Conservation (phyloP, 2,888 invertebrate genomes). For the Melolontha melolontha region DNA sequence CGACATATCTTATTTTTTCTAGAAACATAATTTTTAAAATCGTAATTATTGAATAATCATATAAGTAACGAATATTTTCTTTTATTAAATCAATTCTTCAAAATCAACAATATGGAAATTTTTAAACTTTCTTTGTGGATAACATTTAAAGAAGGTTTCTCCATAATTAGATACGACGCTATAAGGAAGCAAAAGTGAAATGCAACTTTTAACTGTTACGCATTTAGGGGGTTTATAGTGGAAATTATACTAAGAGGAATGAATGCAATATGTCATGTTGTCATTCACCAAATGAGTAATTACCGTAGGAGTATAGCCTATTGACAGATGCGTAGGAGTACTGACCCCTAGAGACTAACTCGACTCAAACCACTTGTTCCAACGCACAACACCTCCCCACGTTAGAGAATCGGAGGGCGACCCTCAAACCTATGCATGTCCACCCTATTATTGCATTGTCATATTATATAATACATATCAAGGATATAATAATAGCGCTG, state of each 20-base stretch:
- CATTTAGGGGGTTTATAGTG: slow-evolving; percentile 9
- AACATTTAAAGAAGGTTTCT: too few relatives aligned
- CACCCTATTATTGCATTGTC: slow-evolving; percentile 43
- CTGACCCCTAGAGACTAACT: slow-evolving; percentile 56
- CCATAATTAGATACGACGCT: background rate
- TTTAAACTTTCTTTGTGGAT: too few relatives aligned
- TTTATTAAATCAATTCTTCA: too few relatives aligned
- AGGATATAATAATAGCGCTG: slow-evolving; percentile 36
- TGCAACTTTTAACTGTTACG: slow-evolving; percentile 1
- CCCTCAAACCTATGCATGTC: slow-evolving; percentile 27
- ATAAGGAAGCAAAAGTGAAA: background rate
- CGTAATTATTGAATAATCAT: too few relatives aligned
- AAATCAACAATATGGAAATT: too few relatives aligned
- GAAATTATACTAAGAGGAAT: slow-evolving; percentile 47
- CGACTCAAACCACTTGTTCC: slow-evolving; percentile 54
- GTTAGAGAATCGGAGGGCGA: slow-evolving; percentile 5
- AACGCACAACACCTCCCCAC: slow-evolving; percentile 42
- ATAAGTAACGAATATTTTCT: too few relatives aligned
- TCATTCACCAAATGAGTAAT: slow-evolving; percentile 64
- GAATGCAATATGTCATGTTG: slow-evolving; percentile 64
- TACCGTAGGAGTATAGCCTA: slow-evolving; percentile 61
- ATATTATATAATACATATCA: slow-evolving; percentile 45
- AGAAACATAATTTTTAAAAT: too few relatives aligned
- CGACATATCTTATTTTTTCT: too few relatives aligned
- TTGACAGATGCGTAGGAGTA: slow-evolving; percentile 63